Conservation (phyloP, 2,113 vertebrate species). For the Brachyhypopomus gauderio region DNA sequence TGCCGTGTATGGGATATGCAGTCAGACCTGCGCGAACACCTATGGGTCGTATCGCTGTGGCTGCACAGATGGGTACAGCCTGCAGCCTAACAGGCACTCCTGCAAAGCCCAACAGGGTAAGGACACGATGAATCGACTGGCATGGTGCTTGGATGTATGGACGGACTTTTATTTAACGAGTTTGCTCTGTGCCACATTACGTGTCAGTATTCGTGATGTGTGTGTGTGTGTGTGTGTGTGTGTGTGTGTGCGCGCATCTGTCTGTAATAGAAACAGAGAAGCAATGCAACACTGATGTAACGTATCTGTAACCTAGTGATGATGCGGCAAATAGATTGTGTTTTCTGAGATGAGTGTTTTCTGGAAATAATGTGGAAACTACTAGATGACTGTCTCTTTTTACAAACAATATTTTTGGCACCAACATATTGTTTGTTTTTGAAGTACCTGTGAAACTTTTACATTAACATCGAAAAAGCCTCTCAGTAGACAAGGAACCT, state of each 20-base stretch:
- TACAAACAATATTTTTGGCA: too few relatives aligned
- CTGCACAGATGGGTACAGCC: slow-evolving; percentile 89
- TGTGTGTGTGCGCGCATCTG: not conserved
- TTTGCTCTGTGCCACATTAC: slow-evolving; percentile 12
- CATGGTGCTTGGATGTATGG: not conserved
- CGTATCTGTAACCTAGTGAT: slow-evolving; percentile 9
- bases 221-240: not conserved
- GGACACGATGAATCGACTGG: slow-evolving; percentile 51
- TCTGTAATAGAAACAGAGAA: not conserved
- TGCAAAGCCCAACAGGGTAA: slow-evolving; percentile 95
- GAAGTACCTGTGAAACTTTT: not conserved
- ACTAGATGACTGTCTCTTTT: not conserved
- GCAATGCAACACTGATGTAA: slow-evolving; percentile 12
- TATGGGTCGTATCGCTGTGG: slow-evolving; percentile 90
- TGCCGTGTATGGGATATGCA: slow-evolving; percentile 85
- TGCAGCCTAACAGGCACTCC: slow-evolving; percentile 87
- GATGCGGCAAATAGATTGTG: not conserved
- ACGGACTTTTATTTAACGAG: slow-evolving; percentile 34
- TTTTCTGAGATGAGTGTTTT: too few relatives aligned
- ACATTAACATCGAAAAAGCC: not conserved
- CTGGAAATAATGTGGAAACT: not conserved
- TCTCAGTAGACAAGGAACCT: not conserved
- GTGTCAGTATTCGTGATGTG: slow-evolving; percentile 6
- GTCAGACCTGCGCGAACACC: slow-evolving; percentile 90
- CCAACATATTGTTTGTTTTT: too few relatives aligned